Evolutionary conservation across 1,140 invertebrate species (phyloP).

Genomic region (Nephila pilipes): DNA sequence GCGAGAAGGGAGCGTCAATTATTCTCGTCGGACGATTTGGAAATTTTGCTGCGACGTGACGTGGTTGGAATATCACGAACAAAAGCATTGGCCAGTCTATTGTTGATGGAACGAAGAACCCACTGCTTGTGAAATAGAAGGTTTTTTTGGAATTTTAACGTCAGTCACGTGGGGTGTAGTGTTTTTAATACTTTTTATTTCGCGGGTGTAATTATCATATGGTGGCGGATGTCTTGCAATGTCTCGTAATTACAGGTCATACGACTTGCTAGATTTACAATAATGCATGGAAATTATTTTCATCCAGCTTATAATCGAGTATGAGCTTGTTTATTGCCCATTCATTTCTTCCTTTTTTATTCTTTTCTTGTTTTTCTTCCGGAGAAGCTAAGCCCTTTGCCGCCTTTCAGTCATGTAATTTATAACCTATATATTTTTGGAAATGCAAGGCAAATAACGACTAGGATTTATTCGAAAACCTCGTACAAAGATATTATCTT

Average conservation of each 20-base stretch:
- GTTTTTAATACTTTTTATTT: slow-evolving; percentile 19
- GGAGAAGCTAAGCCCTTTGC: neutral
- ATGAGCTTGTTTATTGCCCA: slow-evolving; percentile 23
- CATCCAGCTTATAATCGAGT: slow-evolving; percentile 17
- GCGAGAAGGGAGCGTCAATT: slow-evolving; percentile 39
- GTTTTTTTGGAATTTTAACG: slow-evolving; percentile 24
- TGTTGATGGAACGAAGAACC: neutral
- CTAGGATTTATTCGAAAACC: too few relatives aligned
- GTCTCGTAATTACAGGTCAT: slow-evolving; percentile 22
- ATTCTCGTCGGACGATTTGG: slow-evolving; percentile 11
- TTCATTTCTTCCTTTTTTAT: neutral
- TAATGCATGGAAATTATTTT: slow-evolving; percentile 16
- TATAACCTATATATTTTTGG: neutral
- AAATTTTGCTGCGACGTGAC: slow-evolving; percentile 33
- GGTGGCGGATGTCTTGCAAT: neutral
- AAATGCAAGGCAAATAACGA: neutral
- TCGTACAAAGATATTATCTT: too few relatives aligned
- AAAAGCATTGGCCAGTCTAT: neutral
- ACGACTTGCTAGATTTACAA: slow-evolving; percentile 27
- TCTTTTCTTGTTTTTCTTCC: neutral
- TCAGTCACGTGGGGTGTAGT: neutral
- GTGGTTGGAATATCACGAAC: slow-evolving; percentile 28
- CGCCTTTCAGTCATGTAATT: neutral
- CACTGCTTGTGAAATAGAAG: neutral
- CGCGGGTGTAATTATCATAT: slow-evolving; percentile 22